A percentile compares a stretch with the other conserved stretches of the same genome.
These are phyloP conservation scores for Calameuta pallipes DNA, from an alignment of 2,888 invertebrate species.

Conservation along the genomic window DNA sequence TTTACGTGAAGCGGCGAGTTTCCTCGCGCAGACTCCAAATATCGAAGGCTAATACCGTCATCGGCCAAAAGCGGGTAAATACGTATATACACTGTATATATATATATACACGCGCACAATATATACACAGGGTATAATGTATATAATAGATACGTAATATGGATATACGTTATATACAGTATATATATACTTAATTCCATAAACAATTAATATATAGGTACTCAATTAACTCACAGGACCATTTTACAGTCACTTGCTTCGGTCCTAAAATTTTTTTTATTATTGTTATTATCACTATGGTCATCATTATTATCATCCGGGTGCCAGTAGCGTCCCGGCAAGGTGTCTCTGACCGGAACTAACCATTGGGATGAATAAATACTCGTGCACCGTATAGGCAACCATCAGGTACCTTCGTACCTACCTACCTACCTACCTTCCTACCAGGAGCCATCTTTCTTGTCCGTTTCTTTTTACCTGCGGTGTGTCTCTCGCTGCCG, in stretches of 20 bases:
- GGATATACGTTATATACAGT: not conserved
- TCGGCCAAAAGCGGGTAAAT: not conserved
- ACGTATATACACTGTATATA: not conserved
- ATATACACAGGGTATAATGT: not conserved
- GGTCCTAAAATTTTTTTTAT: not conserved
- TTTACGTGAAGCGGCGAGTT: slow-evolving; percentile 27
- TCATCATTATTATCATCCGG: not conserved
- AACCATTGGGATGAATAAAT: not conserved
- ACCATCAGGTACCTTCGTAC: not conserved
- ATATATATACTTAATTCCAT: not conserved
- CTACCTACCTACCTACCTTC: not conserved
- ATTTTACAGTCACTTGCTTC: not conserved
- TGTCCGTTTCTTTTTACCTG: not conserved
- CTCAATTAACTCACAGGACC: not conserved
- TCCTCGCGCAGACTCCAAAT: slow-evolving; percentile 47
- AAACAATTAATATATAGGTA: not conserved
- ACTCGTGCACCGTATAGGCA: not conserved
- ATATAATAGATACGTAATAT: not conserved
- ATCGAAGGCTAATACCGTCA: not conserved
- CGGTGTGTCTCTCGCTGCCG: slow-evolving; percentile 7
- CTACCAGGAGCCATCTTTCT: not conserved
- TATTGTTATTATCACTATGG: not conserved
- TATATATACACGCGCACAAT: not conserved
- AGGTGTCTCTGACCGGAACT: not conserved
- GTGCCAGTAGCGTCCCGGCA: not conserved